Evolutionary conservation across 2,113 vertebrate genomes (phyloP), one percentile per base, ranked within the genome.

Genomic region (Psettodes erumei): DNA sequence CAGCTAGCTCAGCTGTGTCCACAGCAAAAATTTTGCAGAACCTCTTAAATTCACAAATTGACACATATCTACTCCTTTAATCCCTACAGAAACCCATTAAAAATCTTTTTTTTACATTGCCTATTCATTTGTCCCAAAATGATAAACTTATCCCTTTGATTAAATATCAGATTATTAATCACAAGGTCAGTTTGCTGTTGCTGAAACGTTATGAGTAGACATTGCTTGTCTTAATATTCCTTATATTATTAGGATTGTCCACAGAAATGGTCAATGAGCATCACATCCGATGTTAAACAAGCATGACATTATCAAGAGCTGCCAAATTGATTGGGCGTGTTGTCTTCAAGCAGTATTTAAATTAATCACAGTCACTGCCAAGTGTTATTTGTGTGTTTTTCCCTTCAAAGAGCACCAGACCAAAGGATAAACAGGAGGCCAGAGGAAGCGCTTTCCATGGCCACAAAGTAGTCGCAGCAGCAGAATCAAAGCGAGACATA

Each of bases 351-450:
- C 66, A 38, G 72, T 63, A 78, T 86, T 91, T 87, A 79, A 81
- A 84, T 88, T 87, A 86, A 89, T 88, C 87, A 43, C 79, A 40
- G 83, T 82, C 84, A 61, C 74, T 71, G 88, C 74, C 86, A 71
- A 86, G 82, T 79, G 69, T 85, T 83, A 83, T 88, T 88, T 64
- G 82, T 75, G 77, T 63, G 63, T 69, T 81, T 79, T 85, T 86
- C 86, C 85, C 88, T 87, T 92, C 85, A 92, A 93, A 92, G 85
- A 79, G 62, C 68, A 9, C 42, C 8, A 59, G 74, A 83, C 77
- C 79, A 76, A 75, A 70, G 65, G 83, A 71, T 62, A 59, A 68
- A 77, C 71, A 75, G 55, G n/a, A 69, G 79, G 84, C 70, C 51
- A 65, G 63, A 79, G 73, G 72, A 77, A 53, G 12, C 21, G 30